Evolutionary conservation across 2,113 vertebrate species (phyloP), one percentile per base, ranked within the genome.

Genomic region (Ciconia stormi): DNA sequence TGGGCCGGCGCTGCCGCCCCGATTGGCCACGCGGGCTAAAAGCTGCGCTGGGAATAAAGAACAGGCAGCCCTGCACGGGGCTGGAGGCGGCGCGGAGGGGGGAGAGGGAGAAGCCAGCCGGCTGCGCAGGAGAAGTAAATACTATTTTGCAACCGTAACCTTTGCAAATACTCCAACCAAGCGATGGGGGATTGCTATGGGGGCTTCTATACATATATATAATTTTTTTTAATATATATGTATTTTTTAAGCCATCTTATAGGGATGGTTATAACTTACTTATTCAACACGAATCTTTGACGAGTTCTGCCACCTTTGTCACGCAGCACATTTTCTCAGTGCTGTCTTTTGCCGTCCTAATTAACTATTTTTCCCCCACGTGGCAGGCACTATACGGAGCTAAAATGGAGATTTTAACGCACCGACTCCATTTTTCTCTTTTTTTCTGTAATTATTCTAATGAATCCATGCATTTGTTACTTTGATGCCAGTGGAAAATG

Each of bases 21-120:
- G 97, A 98, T 98, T 98, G 98, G 97, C 98, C 98, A 97, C 96
- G 91, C 56, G 94, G 89, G 94, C 95, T 96, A 94, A 19, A 97
- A 98, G 96, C 98, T 93, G 93, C 19, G 87, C 92, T 65, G 91
- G 78, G 96, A 98, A 98, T 97, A 97, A 98, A 98, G 98, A 93
- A 63, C 96, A 97, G 97, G 96, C 94, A 94, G 22, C 76, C 65
- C 62, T 67, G 97, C 61, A 23, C 56, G 38, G 89, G 94, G 93
- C 87, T 95, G 97, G 82, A 83, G 84, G 92, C 90, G 13, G 81
- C 55, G n/a, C 65, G 20, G 71, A 78, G 47, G 36, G 88, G 53
- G 82, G 58, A 47, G 67, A 90, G 59, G 69, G 84, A 85, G 88
- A 82, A 89, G 82, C 13, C 92, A 89, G 77, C 88, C 73, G 89